phyloP scores from a whole-genome alignment of 2,113 vertebrate species.

The Rhagologus leucostigma region DNA sequence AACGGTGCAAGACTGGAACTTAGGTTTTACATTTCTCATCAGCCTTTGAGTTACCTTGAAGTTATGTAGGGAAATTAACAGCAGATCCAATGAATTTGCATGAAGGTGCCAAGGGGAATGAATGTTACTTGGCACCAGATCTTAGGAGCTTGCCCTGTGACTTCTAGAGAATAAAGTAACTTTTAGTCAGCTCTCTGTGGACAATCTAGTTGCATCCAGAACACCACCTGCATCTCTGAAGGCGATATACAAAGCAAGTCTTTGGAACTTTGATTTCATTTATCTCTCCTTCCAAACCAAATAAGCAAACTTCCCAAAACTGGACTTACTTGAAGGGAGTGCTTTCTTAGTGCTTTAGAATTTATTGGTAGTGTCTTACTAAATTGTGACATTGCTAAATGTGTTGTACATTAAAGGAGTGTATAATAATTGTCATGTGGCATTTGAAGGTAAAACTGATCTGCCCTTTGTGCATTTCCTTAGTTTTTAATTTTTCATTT shows the following conservation, averaged over 20 bases:
- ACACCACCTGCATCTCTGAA: neutral
- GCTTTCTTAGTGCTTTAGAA: neutral
- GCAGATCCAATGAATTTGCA: neutral
- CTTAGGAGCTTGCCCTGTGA: neutral
- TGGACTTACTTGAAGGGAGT: neutral
- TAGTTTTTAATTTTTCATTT: conserved; percentile 12
- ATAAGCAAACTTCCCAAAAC: neutral
- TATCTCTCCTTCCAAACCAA: neutral
- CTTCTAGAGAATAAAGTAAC: neutral
- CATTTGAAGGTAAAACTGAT: neutral
- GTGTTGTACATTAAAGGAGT: neutral
- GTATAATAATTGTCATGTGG: neutral
- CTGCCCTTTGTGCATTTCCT: conserved; percentile 34
- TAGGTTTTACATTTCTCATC: neutral
- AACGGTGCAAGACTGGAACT: neutral
- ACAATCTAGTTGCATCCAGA: neutral
- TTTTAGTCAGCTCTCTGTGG: neutral
- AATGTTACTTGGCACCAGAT: neutral
- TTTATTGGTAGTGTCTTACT: neutral
- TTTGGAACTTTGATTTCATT: neutral
- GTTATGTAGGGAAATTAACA: neutral
- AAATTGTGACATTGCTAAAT: neutral
- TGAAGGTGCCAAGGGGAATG: neutral
- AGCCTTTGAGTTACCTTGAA: neutral
- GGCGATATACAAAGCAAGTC: neutral